Evolutionary conservation across 1,140 invertebrate species (phyloP).

Genomic region (Neodiprion virginianus): DNA sequence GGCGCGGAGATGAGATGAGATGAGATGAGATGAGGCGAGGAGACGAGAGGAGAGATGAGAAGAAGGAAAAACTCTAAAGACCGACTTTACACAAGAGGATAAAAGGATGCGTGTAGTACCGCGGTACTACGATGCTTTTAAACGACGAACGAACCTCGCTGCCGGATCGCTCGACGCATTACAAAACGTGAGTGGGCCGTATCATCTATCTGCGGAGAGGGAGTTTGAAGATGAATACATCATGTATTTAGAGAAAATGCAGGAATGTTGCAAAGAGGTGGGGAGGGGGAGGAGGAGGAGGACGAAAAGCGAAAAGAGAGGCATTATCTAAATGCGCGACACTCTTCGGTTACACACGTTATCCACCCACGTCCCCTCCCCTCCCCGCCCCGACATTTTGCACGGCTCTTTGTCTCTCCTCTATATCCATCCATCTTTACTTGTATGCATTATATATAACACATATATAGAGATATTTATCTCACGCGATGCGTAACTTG

Average conservation of each 20-base stretch:
- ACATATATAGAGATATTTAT: background rate
- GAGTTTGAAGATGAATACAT: background rate
- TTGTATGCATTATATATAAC: background rate
- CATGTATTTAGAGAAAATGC: too few species aligned
- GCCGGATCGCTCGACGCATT: slow-evolving; percentile 20
- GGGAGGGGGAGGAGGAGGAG: slow-evolving; percentile 22
- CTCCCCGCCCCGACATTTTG: slow-evolving; percentile 11
- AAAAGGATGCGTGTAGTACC: slow-evolving; percentile 56
- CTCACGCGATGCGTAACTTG: background rate
- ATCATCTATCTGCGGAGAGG: background rate
- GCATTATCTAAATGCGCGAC: slow-evolving; percentile 60
- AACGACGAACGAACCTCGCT: slow-evolving; percentile 21
- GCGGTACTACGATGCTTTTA: slow-evolving; percentile 50
- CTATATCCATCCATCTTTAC: too few species aligned
- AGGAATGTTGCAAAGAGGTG: background rate
- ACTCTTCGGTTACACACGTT: slow-evolving; percentile 40
- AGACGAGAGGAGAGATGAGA: slow-evolving; percentile 31
- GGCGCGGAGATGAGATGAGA: background rate
- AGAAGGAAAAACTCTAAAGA: slow-evolving; percentile 43
- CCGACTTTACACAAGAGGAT: slow-evolving; percentile 52
- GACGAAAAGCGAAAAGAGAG: slow-evolving; percentile 30
- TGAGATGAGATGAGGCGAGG: background rate
- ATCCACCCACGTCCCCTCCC: background rate
- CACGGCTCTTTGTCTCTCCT: background rate
- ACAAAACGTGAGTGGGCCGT: slow-evolving; percentile 14